Evolutionary conservation across 2,797 vertebrate genomes (phyloP), one percentile per base, ranked within the genome.

Genomic region (Hemibagrus guttatus): DNA sequence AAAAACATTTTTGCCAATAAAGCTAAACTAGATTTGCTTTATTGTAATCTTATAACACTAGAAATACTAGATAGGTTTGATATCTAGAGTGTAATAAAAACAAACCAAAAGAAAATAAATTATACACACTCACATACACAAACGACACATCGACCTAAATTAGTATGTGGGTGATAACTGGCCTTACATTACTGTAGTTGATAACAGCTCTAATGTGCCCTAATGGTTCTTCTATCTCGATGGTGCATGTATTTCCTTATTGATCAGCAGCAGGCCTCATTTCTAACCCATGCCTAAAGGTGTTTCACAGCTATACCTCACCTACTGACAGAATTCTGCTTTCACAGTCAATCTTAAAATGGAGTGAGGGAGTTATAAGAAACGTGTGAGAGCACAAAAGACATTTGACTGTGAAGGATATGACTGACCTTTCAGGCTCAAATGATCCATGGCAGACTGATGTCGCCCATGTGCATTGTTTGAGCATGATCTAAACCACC

Each of bases 271-370:
- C 89, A 94, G 93, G 87, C 91, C 93, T 92, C 91, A 92, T 93
- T 94, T 93, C 75, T 87, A 79, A 84, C 88, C 49, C 87, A 90
- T 90, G 80, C 76, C 91, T 81, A 3, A 83, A 86, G 87, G 88
- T 86, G 88, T 87, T 89, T 89, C 88, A 82, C 68, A 93, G 94
- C 91, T 93, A 94, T 90, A 94, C 91, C 92, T 94, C 92, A 92
- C 89, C 92, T 83, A 23, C 59, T 86, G 90, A 84, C 87, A 42
- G n/a, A 75, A 39, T 84, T 87, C 52, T 35, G 11, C 68, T 74
- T 12, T 69, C 21, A 80, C 49, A 28, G 19, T 76, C 28, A 58
- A 1, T 71, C 13, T 69, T n/a, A 17, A 58, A 85, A 54, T 35
- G 28, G 7, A 42, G 64, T 49, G 46, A 8, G 5, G 81, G 49